These are phyloP conservation scores for Leucoraja ocellata DNA, from an alignment of 2,797 vertebrate species.

Conservation along the genomic window DNA sequence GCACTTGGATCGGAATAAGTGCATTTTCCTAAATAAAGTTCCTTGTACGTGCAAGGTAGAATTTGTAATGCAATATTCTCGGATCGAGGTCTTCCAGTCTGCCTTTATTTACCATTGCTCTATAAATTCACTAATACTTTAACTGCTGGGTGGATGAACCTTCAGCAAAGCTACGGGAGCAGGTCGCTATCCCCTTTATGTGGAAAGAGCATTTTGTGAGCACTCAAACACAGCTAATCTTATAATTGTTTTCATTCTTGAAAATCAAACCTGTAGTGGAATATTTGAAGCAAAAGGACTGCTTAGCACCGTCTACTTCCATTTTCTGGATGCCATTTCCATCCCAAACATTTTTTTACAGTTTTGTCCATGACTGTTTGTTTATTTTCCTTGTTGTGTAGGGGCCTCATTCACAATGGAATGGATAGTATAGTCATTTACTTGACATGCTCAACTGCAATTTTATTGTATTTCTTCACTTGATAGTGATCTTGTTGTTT, in stretches of 20 bases:
- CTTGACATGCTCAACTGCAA: neutral
- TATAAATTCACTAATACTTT: neutral
- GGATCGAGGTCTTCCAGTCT: neutral
- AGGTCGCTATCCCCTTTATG: neutral
- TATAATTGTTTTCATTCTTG: neutral
- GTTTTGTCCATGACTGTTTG: neutral
- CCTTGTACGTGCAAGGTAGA: no score
- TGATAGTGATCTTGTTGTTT: neutral
- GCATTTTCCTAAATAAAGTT: neutral
- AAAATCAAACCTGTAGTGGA: neutral
- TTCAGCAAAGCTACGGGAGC: neutral
- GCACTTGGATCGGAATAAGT: neutral
- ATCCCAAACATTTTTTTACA: neutral
- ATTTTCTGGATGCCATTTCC: neutral
- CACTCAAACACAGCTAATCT: neutral
- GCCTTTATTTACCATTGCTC: neutral
- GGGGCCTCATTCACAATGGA: neutral
- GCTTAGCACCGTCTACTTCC: neutral
- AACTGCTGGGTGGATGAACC: neutral
- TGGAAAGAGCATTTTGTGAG: neutral
- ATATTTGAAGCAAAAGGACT: neutral
- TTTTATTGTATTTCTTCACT: neutral
- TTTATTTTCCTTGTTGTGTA: neutral
- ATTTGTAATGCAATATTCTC: no score
- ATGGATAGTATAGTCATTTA: neutral